A percentile compares a stretch with the other conserved stretches of the same genome.
These are phyloP conservation scores for Typhlomys cinereus DNA, from an alignment of 2,113 vertebrate species.

Conservation along the genomic window DNA sequence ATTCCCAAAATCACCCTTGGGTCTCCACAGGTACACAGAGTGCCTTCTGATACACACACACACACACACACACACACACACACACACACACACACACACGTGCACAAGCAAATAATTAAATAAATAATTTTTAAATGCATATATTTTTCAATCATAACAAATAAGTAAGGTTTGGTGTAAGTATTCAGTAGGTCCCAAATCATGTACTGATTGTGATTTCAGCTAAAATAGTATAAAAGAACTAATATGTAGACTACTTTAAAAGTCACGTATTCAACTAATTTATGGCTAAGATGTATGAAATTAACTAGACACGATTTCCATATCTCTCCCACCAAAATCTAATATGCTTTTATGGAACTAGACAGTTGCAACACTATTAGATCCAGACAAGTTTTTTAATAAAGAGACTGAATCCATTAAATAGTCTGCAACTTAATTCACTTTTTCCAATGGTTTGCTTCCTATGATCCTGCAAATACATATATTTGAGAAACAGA, in stretches of 20 bases:
- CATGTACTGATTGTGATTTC: neutral
- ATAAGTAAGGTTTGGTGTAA: neutral
- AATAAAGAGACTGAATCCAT: neutral
- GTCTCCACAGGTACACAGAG: too few relatives aligned
- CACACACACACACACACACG: too few relatives aligned
- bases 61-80: too few relatives aligned
- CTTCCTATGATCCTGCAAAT: slow-evolving; percentile 59
- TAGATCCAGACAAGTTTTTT: slow-evolving; percentile 18
- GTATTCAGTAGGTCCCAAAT: neutral
- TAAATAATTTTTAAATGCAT: too few relatives aligned
- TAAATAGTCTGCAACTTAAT: slow-evolving; percentile 27
- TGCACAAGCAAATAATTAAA: too few relatives aligned
- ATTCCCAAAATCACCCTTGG: too few relatives aligned
- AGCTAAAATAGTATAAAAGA: neutral
- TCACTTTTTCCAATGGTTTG: slow-evolving; percentile 60
- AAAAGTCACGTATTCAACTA: neutral
- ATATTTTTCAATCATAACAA: neutral
- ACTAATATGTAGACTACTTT: neutral
- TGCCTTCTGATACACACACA: too few relatives aligned
- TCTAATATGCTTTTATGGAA: neutral
- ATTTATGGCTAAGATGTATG: neutral
- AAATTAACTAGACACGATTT: neutral
- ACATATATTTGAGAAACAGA: slow-evolving; percentile 68
- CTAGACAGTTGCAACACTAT: neutral
- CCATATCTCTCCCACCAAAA: neutral